Base-by-base conservation (phyloP, 1,140 invertebrate genomes). In the Orchesella cincta region DNA sequence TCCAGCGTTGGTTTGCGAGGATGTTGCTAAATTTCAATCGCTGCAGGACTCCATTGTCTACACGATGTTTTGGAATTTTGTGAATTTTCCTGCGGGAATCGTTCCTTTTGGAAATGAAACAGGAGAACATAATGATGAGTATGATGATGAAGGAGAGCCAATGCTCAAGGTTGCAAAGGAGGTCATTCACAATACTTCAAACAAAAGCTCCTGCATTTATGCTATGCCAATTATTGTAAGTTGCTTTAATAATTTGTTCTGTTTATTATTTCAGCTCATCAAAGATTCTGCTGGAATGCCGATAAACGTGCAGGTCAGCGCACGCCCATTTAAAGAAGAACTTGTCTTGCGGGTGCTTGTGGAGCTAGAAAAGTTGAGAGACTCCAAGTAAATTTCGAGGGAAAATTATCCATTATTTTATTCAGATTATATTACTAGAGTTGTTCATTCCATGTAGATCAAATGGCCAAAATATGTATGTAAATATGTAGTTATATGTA, bases 291-390 rank as follows among this genome's bases (percentile, higher is more conserved):
- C 75, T 14, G 85, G 85, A 26, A 80, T 86, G 77, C 85, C 86
- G 1, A 81, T 87, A 18, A 83, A 80, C 72, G 84, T 87, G 12
- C 86, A 87, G 79, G 75, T 86, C 12, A 84, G 85, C 12, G 83
- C 80, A 1, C 78, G 83, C 23, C 86, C 86, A 2, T 57, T 80
- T 82, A 80, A 84, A 72, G 86, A 87, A 73, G 86, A 87, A 76
- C 57, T 84, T n/a, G 80, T 85, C 46, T 78, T 85, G 2, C 70
- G 83, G 20, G 79, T 78, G 0, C 84, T 85, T 83, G 75, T 78
- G 8, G 84, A 84, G 33, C 29, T 85, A 29, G 77, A 84, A 57
- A 76, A 46, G 39, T 20, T 46, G n/a, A n/a, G n/a, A n/a, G n/a
- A n/a, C n/a, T n/a, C n/a, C n/a, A n/a, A n/a, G n/a, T n/a, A n/a